Percentiles rank a stretch among this genome's conserved stretches.
phyloP scores from a whole-genome alignment of 2,113 vertebrate genomes.

The Copsychus sechellarum region DNA sequence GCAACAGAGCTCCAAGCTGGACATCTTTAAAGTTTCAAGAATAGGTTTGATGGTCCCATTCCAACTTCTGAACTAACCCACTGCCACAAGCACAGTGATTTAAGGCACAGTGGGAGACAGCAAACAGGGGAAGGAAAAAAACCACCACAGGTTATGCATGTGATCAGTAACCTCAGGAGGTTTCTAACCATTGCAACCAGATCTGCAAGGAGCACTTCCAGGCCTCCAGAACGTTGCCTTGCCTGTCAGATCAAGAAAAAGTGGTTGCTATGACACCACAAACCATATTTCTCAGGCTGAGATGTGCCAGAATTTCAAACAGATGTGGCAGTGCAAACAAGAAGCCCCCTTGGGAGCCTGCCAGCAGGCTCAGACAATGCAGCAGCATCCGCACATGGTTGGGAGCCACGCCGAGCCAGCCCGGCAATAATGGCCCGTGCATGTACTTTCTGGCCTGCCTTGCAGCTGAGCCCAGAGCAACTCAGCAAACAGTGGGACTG shows the following conservation, averaged over 20 bases:
- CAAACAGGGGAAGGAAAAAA: neutral
- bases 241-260: constrained; percentile 46
- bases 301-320: constrained; percentile 61
- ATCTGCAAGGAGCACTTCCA: constrained; percentile 2
- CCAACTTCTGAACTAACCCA: neutral
- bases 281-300: constrained; percentile 48
- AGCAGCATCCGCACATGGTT: constrained; percentile 6
- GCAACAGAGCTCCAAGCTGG: neutral
- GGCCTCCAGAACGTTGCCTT: neutral
- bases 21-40: neutral
- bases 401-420: neutral
- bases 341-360: constrained; percentile 39
- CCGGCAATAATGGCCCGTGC: neutral
- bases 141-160: neutral
- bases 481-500: constrained; percentile 36
- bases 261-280: constrained; percentile 29
- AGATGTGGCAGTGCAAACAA: constrained; percentile 63
- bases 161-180: neutral
- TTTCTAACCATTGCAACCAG: neutral
- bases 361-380: constrained; percentile 43
- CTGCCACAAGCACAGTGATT: neutral
- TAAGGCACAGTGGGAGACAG: neutral
- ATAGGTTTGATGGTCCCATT: neutral
- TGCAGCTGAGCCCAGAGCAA: constrained; percentile 11
- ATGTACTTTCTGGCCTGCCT: constrained; percentile 47